Evolutionary conservation across 2,888 invertebrate genomes (phyloP), one percentile per base, ranked within the genome.

Genomic region (Hydropsyche betteni): DNA sequence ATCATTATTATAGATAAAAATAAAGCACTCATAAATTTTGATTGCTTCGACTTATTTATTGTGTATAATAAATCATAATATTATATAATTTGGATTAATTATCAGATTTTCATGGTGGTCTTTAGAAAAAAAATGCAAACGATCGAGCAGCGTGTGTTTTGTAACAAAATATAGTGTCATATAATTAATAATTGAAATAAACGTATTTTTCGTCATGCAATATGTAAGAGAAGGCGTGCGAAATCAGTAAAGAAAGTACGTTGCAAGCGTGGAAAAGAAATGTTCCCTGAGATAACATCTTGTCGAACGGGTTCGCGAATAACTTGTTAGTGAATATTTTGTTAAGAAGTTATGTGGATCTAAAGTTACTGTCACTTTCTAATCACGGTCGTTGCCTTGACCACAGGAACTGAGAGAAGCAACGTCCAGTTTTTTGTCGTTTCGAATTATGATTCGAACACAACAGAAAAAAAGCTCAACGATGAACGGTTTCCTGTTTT

Each of bases 331-430:
- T 16, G 24, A 33, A 64, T 64, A 36, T 64, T 64, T 64, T 24
- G 70, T 70, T 51, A 70, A 70, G 51, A 52, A 51, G 74, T 36
- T 69, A 51, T 38, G 38, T 53, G 52, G 44, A 58, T 33, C 44
- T 55, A 69, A 75, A 55, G 33, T 52, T 55, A 75, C 75, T 75
- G 70, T 75, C 75, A 75, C 75, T 75, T 75, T 75, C 75, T 75
- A 75, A 75, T 70, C 75, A 70, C 70, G 75, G 69, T 75, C 70
- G 44, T 75, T 75, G 52, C 75, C 69, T 70, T 70, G 70, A 69
- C 70, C 70, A 75, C 75, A 70, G 69, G 61, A 70, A 61, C 33
- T 52, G 55, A 14, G 50, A 75, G 70, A 70, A 50, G 51, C 61
- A 69, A 58, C 61, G 51, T 55, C 69, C 14, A 53, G 24, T 69